Evolutionary conservation across 2,113 vertebrate species (phyloP).

Genomic region (Gymnogyps californianus): DNA sequence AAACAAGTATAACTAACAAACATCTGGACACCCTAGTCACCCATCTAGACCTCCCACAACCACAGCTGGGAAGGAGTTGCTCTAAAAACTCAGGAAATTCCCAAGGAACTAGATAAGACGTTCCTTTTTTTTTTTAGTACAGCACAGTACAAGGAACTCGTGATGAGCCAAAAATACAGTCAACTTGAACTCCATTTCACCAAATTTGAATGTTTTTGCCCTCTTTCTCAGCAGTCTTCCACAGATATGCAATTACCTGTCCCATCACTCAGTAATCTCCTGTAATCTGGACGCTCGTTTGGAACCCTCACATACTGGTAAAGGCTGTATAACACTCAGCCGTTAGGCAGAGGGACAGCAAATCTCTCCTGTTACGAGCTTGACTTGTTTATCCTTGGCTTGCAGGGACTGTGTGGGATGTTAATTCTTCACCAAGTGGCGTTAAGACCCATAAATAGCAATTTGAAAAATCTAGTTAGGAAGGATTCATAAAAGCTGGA

Average conservation of each 20-base stretch:
- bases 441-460: neutral
- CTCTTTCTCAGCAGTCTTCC: neutral
- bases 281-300: neutral
- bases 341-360: neutral
- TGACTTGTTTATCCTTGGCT: neutral
- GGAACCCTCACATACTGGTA: fast-evolving
- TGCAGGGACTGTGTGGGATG: neutral
- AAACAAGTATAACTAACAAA: neutral
- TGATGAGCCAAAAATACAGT: neutral
- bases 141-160: neutral
- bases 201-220: neutral
- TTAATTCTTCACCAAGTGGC: neutral
- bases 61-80: neutral
- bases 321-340: neutral
- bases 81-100: neutral
- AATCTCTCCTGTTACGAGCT: neutral
- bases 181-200: neutral
- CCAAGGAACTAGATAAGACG: fast-evolving
- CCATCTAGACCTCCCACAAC: neutral
- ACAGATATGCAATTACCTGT: neutral
- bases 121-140: neutral
- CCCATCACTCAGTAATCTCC: neutral
- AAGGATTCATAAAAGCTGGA: neutral
- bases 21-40: neutral
- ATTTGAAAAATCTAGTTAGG: neutral